Percentiles rank a stretch among this genome's conserved stretches.
These are phyloP conservation scores for Xanthorhoe spadicearia DNA, from an alignment of 2,888 invertebrate genomes.

Conservation along the genomic window DNA sequence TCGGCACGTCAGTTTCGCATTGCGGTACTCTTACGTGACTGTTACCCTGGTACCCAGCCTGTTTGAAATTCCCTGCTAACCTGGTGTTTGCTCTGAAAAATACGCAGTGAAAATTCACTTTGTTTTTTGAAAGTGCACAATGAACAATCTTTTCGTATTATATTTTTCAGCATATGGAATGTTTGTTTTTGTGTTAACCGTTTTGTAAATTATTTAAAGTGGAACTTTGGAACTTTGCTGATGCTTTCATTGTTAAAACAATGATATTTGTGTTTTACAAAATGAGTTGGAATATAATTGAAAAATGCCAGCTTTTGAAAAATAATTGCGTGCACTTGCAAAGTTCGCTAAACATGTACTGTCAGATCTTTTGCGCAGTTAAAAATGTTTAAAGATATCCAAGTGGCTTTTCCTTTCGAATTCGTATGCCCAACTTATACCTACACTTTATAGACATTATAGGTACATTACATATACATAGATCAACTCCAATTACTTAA, in stretches of 20 bases:
- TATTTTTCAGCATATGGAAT: constrained; percentile 15
- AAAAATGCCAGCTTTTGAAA: no score
- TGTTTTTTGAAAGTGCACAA: constrained; percentile 23
- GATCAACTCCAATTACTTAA: no score
- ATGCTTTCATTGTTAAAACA: background rate
- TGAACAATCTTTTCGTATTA: constrained; percentile 24
- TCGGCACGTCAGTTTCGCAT: constrained; percentile 54
- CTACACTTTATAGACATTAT: no score
- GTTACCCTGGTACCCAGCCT: constrained; percentile 51
- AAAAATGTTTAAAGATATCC: no score
- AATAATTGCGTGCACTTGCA: no score
- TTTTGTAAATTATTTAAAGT: constrained; percentile 12
- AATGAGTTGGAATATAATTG: background rate
- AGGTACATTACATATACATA: no score
- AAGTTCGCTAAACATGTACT: no score
- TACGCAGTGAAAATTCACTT: constrained; percentile 28
- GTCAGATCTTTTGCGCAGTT: no score
- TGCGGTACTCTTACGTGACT: constrained; percentile 78
- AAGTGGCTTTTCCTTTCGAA: no score
- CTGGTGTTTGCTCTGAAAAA: constrained; percentile 37
- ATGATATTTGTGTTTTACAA: background rate
- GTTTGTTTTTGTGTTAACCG: constrained; percentile 20
- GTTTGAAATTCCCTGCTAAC: constrained; percentile 39
- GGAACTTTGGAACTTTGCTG: background rate
- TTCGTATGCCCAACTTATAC: no score